Percentiles rank a stretch among this genome's conserved stretches.
Evolutionary conservation across 2,888 invertebrate genomes (phyloP).

Genomic region (Kuschelorhynchus macadamiae): DNA sequence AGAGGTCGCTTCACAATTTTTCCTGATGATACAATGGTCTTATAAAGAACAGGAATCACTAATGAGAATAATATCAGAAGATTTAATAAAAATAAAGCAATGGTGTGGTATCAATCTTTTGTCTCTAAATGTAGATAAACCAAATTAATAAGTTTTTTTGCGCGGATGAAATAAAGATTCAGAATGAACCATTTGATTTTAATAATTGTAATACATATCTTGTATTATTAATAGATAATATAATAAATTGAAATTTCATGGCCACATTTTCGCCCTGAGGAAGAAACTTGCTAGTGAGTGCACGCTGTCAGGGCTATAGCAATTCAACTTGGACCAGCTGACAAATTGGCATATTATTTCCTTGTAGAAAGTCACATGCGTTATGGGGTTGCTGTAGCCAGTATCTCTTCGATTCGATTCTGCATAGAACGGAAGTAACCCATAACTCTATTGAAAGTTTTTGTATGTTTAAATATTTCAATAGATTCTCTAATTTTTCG

Average conservation of each 20-base stretch:
- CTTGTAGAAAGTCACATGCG: background rate
- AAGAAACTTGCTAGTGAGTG: background rate
- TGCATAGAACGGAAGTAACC: background rate
- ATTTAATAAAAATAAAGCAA: conserved; percentile 1
- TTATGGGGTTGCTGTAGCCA: background rate
- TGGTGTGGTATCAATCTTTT: background rate
- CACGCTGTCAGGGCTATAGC: background rate
- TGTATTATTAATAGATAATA: background rate
- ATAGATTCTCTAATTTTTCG: too few species aligned
- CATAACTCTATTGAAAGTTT: too few species aligned
- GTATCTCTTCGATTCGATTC: background rate
- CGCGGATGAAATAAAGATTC: background rate
- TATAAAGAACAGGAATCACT: conserved; percentile 1
- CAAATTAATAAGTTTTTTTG: background rate
- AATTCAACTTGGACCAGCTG: background rate
- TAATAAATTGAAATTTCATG: background rate
- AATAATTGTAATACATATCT: conserved; percentile 1
- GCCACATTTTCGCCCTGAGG: background rate
- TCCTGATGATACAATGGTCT: conserved; percentile 4
- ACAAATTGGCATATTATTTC: background rate
- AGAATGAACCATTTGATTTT: background rate
- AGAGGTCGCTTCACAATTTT: background rate
- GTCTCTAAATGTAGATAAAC: background rate
- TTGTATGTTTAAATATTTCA: too few species aligned
- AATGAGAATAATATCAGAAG: conserved; percentile 3